Percentiles rank a stretch among this genome's conserved stretches.
Conservation (phyloP, 1,140 invertebrate genomes). For the Odontomachus brunneus region DNA sequence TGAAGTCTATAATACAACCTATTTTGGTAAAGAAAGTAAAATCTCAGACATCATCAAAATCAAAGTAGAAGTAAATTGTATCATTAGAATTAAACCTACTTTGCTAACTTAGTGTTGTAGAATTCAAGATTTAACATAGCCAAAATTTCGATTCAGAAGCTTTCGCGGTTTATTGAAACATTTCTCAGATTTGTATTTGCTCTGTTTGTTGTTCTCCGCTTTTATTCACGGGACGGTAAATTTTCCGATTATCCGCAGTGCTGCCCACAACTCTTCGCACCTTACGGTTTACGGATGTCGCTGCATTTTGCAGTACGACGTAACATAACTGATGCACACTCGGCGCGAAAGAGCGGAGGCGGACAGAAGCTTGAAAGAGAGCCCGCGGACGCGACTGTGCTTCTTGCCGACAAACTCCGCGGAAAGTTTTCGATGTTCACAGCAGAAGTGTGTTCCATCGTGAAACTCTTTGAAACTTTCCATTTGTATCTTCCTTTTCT, state of each 20-base stretch:
- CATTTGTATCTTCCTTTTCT: conserved; percentile 18
- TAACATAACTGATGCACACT: conserved; percentile 27
- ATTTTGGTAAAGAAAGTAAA: no score
- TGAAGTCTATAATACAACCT: no score
- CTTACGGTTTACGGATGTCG: not conserved
- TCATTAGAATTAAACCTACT: no score
- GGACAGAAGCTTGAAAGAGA: conserved; percentile 20
- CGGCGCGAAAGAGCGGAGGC: not conserved
- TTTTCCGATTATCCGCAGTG: conserved; percentile 2
- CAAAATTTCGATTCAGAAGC: no score
- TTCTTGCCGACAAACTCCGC: conserved; percentile 27
- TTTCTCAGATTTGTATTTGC: not conserved
- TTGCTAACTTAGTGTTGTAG: no score
- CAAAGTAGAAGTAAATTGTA: no score
- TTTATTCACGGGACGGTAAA: not conserved
- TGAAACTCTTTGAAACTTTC: conserved; percentile 14
- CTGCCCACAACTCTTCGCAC: not conserved
- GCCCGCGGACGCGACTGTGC: not conserved
- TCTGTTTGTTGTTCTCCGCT: not conserved
- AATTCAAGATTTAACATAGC: no score
- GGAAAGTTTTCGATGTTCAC: conserved; percentile 18
- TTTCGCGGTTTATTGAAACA: not conserved
- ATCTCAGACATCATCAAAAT: no score
- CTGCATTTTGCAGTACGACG: not conserved
- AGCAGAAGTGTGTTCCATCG: conserved; percentile 20